phyloP scores from a whole-genome alignment of 2,797 vertebrate species.

The Triplophysa yarkandensis region DNA sequence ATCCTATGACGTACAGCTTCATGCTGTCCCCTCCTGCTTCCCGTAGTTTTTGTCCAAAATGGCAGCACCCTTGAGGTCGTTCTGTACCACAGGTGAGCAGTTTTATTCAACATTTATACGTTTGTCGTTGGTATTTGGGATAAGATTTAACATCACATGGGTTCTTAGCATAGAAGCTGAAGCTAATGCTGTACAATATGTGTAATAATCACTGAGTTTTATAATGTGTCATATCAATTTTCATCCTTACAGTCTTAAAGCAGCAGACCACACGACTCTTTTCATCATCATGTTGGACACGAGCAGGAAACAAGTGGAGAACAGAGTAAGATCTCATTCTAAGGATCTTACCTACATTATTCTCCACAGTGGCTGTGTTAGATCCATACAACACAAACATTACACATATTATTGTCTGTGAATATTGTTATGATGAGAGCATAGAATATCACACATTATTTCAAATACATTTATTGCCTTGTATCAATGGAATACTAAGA shows the following conservation, averaged over 20 bases:
- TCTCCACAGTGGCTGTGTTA: too few relatives aligned
- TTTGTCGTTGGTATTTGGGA: not conserved
- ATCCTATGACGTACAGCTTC: not conserved
- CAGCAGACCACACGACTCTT: conserved; percentile 60
- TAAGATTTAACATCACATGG: too few relatives aligned
- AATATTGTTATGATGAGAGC: too few relatives aligned
- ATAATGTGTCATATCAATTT: not conserved
- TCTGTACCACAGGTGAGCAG: conserved; percentile 73
- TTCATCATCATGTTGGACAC: conserved; percentile 64
- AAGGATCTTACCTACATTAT: too few relatives aligned
- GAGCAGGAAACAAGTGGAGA: conserved; percentile 74
- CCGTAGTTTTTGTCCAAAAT: conserved; percentile 66
- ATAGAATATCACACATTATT: too few relatives aligned
- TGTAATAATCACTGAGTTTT: too few relatives aligned
- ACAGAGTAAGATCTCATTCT: conserved; percentile 76
- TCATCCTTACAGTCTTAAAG: conserved; percentile 61
- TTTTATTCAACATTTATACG: conserved; percentile 8
- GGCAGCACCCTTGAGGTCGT: conserved; percentile 71
- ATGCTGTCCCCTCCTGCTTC: conserved; percentile 19
- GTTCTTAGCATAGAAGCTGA: too few relatives aligned
- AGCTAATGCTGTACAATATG: too few relatives aligned
- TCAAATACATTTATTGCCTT: too few relatives aligned
- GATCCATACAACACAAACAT: too few relatives aligned
- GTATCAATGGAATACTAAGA: too few relatives aligned
- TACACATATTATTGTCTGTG: too few relatives aligned